Base-by-base conservation (phyloP, 2,797 vertebrate species). In the Nothura maculosa region DNA sequence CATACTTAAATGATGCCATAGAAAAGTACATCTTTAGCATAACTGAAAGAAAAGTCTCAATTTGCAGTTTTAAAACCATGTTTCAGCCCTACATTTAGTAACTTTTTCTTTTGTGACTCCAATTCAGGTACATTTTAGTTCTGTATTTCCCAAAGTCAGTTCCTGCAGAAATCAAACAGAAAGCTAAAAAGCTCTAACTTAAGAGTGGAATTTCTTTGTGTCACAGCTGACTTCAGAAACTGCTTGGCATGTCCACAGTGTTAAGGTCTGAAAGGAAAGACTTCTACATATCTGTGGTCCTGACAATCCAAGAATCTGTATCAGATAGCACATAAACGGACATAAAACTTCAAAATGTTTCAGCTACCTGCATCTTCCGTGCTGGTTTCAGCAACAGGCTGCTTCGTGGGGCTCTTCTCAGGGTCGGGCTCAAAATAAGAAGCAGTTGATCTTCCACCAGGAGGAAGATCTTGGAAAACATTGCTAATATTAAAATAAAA, bases 341-440 rank as follows among this genome's bases (percentile, higher is more conserved):
- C 7, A 11, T 1, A 47, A 55, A 9, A 36, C 42, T 9, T 34
- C n/a, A 45, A 61, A 74, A 18, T 1, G 5, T 12, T 50, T 48
- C 7, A 0, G 9, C 18, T 97, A 98, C 97, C 97, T 22, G 97
- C 55, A 34, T 34, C 77, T n/a, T 77, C 77, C 1, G 5, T 40
- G 21, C 25, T 34, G 15, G 84, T 24, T 28, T 34, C 85, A 66
- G 25, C 30, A 40, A 18, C 14, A 8, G 67, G 79, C 24, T 45
- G 87, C 5, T 17, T 1, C 0, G 40, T 2, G 28, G 81, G n/a
- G 50, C 6, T 61, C 43, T 67, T 69, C 82, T 77, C 85, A 6
- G 62, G 87, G 48, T 61, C 24, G 43, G 83, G 47, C 45, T 67
- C 38, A 0, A 10, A 1, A 43, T 70, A 77, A 81, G 89, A 24